Evolutionary conservation across 2,797 vertebrate genomes (phyloP).

Genomic region (Centropyge bicolor): DNA sequence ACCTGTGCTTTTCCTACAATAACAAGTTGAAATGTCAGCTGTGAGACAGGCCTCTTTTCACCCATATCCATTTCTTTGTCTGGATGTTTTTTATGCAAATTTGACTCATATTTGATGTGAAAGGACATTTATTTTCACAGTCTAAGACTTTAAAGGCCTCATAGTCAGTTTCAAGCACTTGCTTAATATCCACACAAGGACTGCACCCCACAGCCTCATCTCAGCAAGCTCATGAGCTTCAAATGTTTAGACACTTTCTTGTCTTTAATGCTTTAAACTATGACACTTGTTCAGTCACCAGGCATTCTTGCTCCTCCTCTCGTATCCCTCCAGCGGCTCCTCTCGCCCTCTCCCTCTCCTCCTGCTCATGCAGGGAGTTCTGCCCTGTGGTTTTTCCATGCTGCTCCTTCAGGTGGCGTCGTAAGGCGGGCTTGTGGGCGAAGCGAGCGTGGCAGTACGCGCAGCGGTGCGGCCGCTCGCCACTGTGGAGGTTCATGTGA

Average conservation of each 20-base stretch:
- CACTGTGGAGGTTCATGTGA: constrained; percentile 98
- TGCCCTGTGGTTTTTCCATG: constrained; percentile 95
- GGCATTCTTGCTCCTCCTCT: constrained; percentile 72
- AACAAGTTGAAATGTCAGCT: not conserved
- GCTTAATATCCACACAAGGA: not conserved
- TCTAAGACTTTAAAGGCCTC: constrained; percentile 39
- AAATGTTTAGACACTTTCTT: not conserved
- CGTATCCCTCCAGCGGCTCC: constrained; percentile 41
- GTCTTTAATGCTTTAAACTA: constrained; percentile 34
- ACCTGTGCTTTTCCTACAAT: not conserved
- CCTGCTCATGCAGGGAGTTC: constrained; percentile 92
- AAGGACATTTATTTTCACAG: constrained; percentile 34
- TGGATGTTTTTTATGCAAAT: constrained; percentile 12
- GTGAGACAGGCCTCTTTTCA: not conserved
- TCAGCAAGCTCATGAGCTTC: not conserved
- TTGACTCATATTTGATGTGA: not conserved
- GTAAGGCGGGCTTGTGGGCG: constrained; percentile 94
- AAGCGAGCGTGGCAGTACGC: constrained; percentile 95
- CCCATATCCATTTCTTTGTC: not conserved
- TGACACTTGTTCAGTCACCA: constrained; percentile 58
- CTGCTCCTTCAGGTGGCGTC: constrained; percentile 95
- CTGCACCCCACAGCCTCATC: not conserved
- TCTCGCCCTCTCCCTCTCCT: constrained; percentile 83
- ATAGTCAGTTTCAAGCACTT: constrained; percentile 26
- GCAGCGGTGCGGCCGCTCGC: constrained; percentile 92